Conservation (phyloP, 2,113 vertebrate species). For the Poeciliopsis retropinna region DNA sequence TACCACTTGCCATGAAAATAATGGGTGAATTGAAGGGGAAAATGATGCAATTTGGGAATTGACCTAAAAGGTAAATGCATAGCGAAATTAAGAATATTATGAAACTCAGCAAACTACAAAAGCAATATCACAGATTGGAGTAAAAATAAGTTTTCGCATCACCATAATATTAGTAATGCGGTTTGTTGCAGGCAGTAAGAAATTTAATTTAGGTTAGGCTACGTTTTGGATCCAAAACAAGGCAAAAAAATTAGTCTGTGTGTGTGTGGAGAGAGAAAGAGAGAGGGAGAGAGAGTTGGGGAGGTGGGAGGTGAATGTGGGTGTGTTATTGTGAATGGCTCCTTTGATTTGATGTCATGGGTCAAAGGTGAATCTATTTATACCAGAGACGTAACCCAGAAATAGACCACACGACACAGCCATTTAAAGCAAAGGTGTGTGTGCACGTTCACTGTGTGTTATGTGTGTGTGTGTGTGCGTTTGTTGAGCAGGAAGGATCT, state of each 20-base stretch:
- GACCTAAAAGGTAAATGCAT: too few relatives aligned
- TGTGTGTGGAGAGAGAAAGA: not conserved
- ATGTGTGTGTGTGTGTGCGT: constrained; percentile 5
- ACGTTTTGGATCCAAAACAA: not conserved
- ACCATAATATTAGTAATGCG: not conserved
- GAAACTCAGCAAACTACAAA: too few relatives aligned
- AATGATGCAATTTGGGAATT: too few relatives aligned
- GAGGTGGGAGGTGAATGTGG: not conserved
- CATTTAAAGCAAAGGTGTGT: constrained; percentile 43
- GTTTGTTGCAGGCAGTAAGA: not conserved
- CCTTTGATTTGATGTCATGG: constrained; percentile 24
- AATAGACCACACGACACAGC: constrained; percentile 52
- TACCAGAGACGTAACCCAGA: constrained; percentile 61
- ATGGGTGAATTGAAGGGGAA: too few relatives aligned
- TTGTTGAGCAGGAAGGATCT: constrained; percentile 33
- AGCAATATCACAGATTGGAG: too few relatives aligned
- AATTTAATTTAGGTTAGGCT: not conserved
- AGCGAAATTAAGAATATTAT: too few relatives aligned
- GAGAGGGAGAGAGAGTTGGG: not conserved
- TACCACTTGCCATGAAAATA: too few relatives aligned
- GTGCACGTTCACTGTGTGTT: constrained; percentile 1
- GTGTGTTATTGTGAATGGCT: constrained; percentile 11
- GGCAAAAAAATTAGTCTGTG: not conserved
- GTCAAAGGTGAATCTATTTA: constrained; percentile 74
- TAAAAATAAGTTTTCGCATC: not conserved